Evolutionary conservation across 1,140 invertebrate species (phyloP).

Genomic region (Macrotrachela quadricornifera): DNA sequence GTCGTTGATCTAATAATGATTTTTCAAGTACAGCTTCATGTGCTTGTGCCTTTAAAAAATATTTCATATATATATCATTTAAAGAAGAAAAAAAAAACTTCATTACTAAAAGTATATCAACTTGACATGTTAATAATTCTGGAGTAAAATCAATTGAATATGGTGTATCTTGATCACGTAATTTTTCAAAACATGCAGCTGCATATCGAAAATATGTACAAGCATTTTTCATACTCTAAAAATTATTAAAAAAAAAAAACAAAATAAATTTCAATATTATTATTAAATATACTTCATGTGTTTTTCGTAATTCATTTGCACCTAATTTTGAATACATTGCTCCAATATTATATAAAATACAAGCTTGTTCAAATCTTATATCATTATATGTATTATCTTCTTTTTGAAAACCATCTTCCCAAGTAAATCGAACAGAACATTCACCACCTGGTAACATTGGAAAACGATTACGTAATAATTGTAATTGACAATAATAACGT

Average conservation of each 20-base stretch:
- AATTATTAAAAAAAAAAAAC: constrained; percentile 6
- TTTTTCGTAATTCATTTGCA: constrained; percentile 50
- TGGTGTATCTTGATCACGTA: constrained; percentile 29
- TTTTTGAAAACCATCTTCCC: constrained; percentile 64
- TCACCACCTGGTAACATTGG: constrained; percentile 59
- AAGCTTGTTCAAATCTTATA: constrained; percentile 72
- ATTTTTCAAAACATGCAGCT: constrained; percentile 70
- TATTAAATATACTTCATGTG: constrained; percentile 37
- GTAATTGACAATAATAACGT: constrained; percentile 79
- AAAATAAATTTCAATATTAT: neutral
- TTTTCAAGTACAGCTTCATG: constrained; percentile 95
- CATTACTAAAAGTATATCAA: constrained; percentile 34
- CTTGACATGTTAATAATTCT: constrained; percentile 58
- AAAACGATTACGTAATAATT: constrained; percentile 72
- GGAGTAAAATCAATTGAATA: constrained; percentile 43
- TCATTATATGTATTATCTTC: constrained; percentile 51
- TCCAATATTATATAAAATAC: constrained; percentile 80
- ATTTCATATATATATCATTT: neutral
- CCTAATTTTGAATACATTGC: constrained; percentile 72
- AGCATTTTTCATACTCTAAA: constrained; percentile 67
- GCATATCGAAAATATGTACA: constrained; percentile 93
- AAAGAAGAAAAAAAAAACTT: neutral
- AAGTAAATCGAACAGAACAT: constrained; percentile 52
- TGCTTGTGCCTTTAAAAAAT: constrained; percentile 48
- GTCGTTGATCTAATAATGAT: constrained; percentile 79